These are phyloP conservation scores for Raja brachyura DNA, from an alignment of 2,113 vertebrate species.

Conservation along the genomic window DNA sequence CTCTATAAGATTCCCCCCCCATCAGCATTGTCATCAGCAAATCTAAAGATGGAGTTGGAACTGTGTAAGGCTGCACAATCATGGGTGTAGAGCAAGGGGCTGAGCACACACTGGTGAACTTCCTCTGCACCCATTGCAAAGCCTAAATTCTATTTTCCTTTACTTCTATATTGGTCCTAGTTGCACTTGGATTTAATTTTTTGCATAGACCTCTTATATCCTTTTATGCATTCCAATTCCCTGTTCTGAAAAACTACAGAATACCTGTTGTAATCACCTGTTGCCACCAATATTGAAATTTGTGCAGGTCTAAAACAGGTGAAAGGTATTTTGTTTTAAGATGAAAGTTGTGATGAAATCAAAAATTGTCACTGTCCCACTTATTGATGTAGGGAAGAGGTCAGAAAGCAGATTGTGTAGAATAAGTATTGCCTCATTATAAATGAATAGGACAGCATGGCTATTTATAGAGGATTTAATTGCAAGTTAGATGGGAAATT, in stretches of 20 bases:
- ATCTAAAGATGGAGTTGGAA: too few relatives aligned
- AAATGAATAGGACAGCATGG: neutral
- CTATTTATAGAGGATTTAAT: neutral
- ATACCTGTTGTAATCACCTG: neutral
- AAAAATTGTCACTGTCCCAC: neutral
- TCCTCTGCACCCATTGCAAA: too few relatives aligned
- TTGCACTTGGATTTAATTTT: neutral
- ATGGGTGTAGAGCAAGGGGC: too few relatives aligned
- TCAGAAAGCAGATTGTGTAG: neutral
- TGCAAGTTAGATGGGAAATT: neutral
- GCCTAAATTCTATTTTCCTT: neutral
- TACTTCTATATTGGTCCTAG: neutral
- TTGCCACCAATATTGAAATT: neutral
- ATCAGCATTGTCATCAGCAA: too few relatives aligned
- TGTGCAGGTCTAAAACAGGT: neutral
- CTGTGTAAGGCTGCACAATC: too few relatives aligned
- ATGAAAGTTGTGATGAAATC: neutral
- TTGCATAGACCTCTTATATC: too few relatives aligned
- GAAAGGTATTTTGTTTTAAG: neutral
- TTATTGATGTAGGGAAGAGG: neutral
- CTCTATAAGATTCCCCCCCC: too few relatives aligned
- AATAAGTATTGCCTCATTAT: neutral
- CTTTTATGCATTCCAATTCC: too few relatives aligned
- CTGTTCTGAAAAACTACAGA: neutral
- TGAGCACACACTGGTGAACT: too few relatives aligned